These are phyloP conservation scores for Stichopus chloronotus DNA, from an alignment of 35 echinoderm and acorn worm genomes.

Conservation along the genomic window DNA sequence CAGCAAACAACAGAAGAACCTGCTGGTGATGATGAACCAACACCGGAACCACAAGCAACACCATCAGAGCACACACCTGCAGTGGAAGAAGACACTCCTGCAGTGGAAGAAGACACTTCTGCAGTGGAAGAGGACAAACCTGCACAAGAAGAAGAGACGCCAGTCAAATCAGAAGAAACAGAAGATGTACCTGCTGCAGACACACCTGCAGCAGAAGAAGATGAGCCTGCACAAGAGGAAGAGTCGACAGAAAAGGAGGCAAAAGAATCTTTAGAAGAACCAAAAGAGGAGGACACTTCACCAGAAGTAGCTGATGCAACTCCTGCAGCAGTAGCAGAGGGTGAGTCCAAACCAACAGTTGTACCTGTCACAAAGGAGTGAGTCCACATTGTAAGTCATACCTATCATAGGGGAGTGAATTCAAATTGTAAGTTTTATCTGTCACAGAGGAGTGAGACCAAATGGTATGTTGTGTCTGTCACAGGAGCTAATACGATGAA, in stretches of 20 bases:
- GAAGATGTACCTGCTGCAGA: background rate
- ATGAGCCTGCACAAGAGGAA: background rate
- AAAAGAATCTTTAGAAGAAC: background rate
- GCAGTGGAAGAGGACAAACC: slow-evolving; percentile 9
- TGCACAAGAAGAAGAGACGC: background rate
- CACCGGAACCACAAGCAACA: slow-evolving; percentile 18
- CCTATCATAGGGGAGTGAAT: no score
- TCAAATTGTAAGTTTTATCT: no score
- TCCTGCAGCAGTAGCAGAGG: background rate
- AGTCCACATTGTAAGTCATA: no score
- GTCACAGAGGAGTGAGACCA: no score
- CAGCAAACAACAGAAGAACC: slow-evolving; percentile 34
- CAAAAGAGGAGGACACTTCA: background rate
- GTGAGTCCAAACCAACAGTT: background rate
- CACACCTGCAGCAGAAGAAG: slow-evolving; percentile 10
- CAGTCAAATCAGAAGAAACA: background rate
- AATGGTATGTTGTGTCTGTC: no score
- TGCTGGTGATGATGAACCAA: background rate
- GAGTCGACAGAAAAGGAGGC: background rate
- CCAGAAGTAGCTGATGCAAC: background rate
- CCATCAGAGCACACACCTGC: background rate
- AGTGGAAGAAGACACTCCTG: background rate
- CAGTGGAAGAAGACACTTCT: background rate
- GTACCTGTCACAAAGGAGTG: no score
- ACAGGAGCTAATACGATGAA: no score